phyloP scores from a whole-genome alignment of 2,888 invertebrate genomes.

The Phaonia tiefii region DNA sequence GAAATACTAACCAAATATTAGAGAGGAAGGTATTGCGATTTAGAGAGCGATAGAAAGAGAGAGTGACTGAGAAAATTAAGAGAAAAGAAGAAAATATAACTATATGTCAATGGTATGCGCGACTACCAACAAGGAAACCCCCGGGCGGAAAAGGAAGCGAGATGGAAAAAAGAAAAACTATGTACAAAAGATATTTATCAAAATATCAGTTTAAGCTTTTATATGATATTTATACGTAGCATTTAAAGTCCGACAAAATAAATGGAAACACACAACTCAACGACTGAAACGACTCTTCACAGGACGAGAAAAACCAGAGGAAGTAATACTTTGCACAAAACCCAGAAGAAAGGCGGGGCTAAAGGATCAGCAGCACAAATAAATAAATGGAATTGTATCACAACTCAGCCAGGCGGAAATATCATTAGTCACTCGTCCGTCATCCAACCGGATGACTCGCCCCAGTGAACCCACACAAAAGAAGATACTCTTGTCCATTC shows the following conservation, averaged over 20 bases:
- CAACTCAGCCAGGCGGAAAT: constrained; percentile 60
- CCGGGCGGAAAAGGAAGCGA: constrained; percentile 18
- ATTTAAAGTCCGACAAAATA: background rate
- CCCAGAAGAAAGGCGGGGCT: too few species aligned
- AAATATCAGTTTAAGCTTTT: constrained; percentile 29
- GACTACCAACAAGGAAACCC: background rate
- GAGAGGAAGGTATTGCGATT: background rate
- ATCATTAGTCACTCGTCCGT: constrained; percentile 55
- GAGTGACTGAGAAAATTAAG: background rate
- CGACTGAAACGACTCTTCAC: too few species aligned
- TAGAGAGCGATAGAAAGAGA: background rate
- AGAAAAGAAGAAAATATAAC: background rate
- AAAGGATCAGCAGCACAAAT: too few species aligned
- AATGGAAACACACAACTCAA: background rate
- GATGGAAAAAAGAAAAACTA: constrained; percentile 18
- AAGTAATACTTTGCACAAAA: background rate
- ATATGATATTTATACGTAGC: background rate
- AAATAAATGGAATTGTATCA: constrained; percentile 46
- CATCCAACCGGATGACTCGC: constrained; percentile 21
- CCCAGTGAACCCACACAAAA: background rate
- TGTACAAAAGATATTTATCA: constrained; percentile 32
- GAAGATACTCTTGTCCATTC: background rate
- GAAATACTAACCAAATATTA: too few species aligned
- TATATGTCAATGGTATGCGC: constrained; percentile 31
- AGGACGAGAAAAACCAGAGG: too few species aligned